These are phyloP conservation scores for Tamias sibiricus DNA, from an alignment of 2,113 vertebrate genomes.

Conservation along the genomic window DNA sequence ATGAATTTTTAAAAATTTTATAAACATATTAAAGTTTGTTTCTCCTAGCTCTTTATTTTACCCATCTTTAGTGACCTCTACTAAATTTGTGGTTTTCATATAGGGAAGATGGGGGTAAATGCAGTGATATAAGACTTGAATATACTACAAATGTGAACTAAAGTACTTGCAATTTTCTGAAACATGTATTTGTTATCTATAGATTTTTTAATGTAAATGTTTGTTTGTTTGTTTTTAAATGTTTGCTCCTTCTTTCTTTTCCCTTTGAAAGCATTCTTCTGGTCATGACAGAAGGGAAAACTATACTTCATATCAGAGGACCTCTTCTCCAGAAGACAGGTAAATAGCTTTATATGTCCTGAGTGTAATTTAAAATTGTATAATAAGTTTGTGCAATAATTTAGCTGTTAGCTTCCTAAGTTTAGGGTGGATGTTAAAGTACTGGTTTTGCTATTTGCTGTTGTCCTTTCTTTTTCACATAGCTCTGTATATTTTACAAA, in stretches of 20 bases:
- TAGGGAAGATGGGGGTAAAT: background rate
- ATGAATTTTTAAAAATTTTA: constrained; percentile 27
- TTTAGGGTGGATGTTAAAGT: constrained; percentile 38
- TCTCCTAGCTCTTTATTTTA: constrained; percentile 13
- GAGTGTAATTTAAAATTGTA: background rate
- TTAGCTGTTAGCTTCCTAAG: constrained; percentile 5
- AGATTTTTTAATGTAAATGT: background rate
- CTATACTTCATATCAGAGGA: constrained; percentile 81
- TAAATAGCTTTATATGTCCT: constrained; percentile 67
- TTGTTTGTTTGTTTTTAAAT: background rate
- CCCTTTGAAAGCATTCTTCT: constrained; percentile 85
- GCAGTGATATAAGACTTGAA: background rate
- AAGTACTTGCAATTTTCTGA: background rate
- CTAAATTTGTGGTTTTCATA: constrained; percentile 37
- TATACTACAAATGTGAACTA: background rate
- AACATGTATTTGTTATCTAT: background rate
- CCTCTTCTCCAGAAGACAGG: constrained; percentile 89
- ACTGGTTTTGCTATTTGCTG: background rate
- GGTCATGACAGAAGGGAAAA: constrained; percentile 84
- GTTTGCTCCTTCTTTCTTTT: background rate
- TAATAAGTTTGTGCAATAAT: background rate
- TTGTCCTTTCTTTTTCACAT: background rate
- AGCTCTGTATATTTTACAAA: background rate
- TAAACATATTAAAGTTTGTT: constrained; percentile 19
- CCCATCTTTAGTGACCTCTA: background rate